Base-by-base conservation (phyloP, 2,797 vertebrate genomes). In the Silurus lanzhouensis region DNA sequence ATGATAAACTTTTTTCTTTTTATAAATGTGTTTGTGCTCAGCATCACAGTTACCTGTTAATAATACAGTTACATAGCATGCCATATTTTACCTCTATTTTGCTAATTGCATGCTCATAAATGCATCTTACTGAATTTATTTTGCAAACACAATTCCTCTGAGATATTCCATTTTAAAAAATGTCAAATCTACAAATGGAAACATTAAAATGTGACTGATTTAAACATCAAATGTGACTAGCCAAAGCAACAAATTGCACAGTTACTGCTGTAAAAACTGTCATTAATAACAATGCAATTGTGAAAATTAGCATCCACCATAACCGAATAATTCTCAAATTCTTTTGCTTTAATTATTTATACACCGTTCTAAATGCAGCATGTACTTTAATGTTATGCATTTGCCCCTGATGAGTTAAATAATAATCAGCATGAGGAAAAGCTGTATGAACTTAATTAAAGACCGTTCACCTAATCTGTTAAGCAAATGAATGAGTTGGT, bases 401-500 rank as follows among this genome's bases (percentile, higher is more conserved):
- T 87, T 86, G 84, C 83, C 84, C 38, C 83, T 74, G 46, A 44
- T 76, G 79, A 78, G 74, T 67, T 79, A 80, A 81, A 86, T 46
- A 83, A 81, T 81, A 81, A 76, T 68, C 38, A 85, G 81, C 74
- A 72, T 71, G 57, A 25, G 81, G 68, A 57, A 86, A 83, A 58
- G 15, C 61, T 85, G 77, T 77, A 84, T 61, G 82, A 82, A 87
- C 82, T 80, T 78, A 81, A 85, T 85, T 58, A 85, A 81, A 76
- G 81, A 14, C 76, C 82, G 80, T 81, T 80, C 64, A 68, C 61
- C 81, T 81, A 85, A 85, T 87, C 58, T 70, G 85, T 82, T 82
- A 89, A 86, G 88, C 86, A 88, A 84, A 85, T 88, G 71, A 85
- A 83, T 12, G 19, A 83, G 38, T 81, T 77, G 85, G 85, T 88